Percentiles rank a stretch among this genome's conserved stretches.
phyloP scores from a whole-genome alignment of 2,113 vertebrate species.

The Procavia capensis region DNA sequence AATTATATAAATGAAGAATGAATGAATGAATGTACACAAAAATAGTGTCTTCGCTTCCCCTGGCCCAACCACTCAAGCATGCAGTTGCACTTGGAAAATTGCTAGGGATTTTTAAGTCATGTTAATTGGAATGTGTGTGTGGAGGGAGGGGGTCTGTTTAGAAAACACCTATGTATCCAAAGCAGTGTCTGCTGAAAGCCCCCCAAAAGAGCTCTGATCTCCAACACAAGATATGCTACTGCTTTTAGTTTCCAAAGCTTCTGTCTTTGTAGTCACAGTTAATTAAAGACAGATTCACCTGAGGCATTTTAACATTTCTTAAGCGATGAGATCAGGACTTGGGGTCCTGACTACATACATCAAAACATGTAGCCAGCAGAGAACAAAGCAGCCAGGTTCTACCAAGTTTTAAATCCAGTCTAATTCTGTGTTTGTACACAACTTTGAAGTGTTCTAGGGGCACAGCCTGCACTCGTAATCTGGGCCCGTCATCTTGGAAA shows the following conservation, averaged over 20 bases:
- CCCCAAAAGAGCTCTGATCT: background rate
- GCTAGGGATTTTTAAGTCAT: background rate
- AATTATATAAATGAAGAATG: background rate
- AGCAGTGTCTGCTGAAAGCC: background rate
- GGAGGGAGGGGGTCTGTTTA: background rate
- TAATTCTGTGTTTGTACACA: background rate
- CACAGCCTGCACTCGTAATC: background rate
- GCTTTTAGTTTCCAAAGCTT: background rate
- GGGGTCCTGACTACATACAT: background rate
- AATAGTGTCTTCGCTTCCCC: background rate
- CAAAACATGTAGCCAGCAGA: background rate
- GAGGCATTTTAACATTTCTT: slow-evolving; percentile 47
- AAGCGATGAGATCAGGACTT: background rate
- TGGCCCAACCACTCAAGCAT: background rate
- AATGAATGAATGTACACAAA: background rate
- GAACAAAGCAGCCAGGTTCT: slow-evolving; percentile 31
- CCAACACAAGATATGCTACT: background rate
- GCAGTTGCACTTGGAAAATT: background rate
- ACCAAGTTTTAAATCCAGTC: background rate
- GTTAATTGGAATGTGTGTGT: background rate
- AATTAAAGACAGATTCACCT: slow-evolving; percentile 41
- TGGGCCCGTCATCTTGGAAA: background rate
- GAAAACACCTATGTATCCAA: background rate
- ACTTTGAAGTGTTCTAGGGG: background rate
- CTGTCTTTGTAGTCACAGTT: slow-evolving; percentile 12